Conservation (phyloP, 2,113 vertebrate species). For the Gila orcuttii region DNA sequence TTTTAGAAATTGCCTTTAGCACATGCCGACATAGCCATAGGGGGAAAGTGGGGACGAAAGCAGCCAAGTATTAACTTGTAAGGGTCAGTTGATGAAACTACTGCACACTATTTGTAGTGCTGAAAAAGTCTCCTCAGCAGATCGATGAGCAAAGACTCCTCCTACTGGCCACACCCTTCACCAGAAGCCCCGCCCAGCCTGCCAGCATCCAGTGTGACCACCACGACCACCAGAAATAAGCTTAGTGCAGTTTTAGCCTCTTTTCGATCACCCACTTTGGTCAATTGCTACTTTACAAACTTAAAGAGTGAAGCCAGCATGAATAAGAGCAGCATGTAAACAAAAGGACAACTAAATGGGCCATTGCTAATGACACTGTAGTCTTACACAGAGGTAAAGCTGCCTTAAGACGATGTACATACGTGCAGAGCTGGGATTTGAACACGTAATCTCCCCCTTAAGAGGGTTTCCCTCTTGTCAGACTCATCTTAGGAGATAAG, state of each 20-base stretch:
- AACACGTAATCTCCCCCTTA: slow-evolving; percentile 69
- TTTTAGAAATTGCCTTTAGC: not conserved
- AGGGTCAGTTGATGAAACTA: not conserved
- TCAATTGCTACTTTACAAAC: not conserved
- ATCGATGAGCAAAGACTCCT: slow-evolving; percentile 33
- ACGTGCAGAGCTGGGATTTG: slow-evolving; percentile 73
- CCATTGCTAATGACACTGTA: slow-evolving; percentile 63
- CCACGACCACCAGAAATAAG: not conserved
- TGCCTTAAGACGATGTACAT: slow-evolving; percentile 70
- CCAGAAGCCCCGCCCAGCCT: not conserved
- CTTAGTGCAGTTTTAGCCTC: not conserved
- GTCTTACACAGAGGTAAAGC: slow-evolving; percentile 66
- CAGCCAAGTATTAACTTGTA: not conserved
- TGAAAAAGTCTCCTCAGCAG: slow-evolving; percentile 28
- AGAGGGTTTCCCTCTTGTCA: slow-evolving; percentile 69
- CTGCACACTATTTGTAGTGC: slow-evolving; percentile 27
- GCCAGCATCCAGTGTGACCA: not conserved
- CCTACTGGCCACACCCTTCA: not conserved
- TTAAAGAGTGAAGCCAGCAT: not conserved
- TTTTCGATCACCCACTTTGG: not conserved
- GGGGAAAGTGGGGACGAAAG: not conserved
- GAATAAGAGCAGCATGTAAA: not conserved
- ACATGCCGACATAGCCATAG: not conserved
- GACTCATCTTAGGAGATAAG: slow-evolving; percentile 56
- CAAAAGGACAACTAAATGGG: slow-evolving; percentile 45